Evolutionary conservation across 2,888 invertebrate genomes (phyloP).

Genomic region (Seira musarum): DNA sequence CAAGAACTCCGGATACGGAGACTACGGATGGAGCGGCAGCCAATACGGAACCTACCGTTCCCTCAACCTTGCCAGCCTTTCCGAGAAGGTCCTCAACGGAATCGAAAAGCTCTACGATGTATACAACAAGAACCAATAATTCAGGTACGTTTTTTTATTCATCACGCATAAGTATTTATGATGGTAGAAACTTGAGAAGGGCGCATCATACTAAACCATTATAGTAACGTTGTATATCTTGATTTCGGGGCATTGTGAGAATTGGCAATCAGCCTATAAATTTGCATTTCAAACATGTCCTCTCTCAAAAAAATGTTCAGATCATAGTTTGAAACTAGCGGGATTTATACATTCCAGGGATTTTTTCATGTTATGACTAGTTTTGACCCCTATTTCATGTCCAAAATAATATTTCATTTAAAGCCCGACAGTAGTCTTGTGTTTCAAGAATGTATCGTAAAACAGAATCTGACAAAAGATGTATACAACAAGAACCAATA

Average conservation of each 20-base stretch:
- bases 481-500: slow-evolving; percentile 70
- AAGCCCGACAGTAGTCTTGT: no score
- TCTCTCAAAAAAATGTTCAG: no score
- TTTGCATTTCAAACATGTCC: no score
- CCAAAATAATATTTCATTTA: no score
- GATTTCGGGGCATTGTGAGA: no score
- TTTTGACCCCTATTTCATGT: no score
- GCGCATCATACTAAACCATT: no score
- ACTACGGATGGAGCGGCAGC: slow-evolving; percentile 67
- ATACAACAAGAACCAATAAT: slow-evolving; percentile 70
- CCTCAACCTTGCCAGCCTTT: slow-evolving; percentile 69
- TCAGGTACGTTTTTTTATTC: slow-evolving; percentile 59
- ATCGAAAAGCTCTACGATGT: slow-evolving; percentile 69
- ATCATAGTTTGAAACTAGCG: neutral
- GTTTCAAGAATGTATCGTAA: neutral
- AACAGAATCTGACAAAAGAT: slow-evolving; percentile 38
- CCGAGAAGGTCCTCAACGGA: slow-evolving; percentile 69
- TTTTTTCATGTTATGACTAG: no score
- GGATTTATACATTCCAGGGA: no score
- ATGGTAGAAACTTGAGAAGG: no score
- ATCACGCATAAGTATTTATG: neutral
- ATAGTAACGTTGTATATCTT: no score
- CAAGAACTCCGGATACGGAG: slow-evolving; percentile 69
- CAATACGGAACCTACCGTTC: slow-evolving; percentile 69
- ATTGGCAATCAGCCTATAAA: no score